Evolutionary conservation across 2,888 invertebrate species (phyloP).

Genomic region (Cephus nigrinus): DNA sequence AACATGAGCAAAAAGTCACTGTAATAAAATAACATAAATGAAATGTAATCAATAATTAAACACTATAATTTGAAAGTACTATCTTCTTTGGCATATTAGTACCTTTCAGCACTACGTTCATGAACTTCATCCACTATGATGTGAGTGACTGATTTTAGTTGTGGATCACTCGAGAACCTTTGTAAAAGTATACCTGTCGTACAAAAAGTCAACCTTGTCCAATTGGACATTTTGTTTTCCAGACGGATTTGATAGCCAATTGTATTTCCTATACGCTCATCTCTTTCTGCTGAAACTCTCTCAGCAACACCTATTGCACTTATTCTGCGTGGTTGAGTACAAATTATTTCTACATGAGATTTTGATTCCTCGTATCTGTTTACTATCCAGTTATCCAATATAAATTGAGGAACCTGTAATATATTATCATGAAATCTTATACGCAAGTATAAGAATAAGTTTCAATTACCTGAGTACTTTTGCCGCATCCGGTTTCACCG

Average conservation of each 20-base stretch:
- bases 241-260: slow-evolving; percentile 80
- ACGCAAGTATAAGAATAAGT: not conserved
- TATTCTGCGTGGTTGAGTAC: slow-evolving; percentile 91
- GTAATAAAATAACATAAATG: not conserved
- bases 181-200: slow-evolving; percentile 92
- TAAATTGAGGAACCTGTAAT: slow-evolving; percentile 86
- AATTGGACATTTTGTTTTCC: slow-evolving; percentile 80
- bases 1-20: slow-evolving; percentile 90
- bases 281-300: slow-evolving; percentile 87
- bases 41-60: not conserved
- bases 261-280: slow-evolving; percentile 81
- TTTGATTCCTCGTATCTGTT: slow-evolving; percentile 68
- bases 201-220: slow-evolving; percentile 89
- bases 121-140: slow-evolving; percentile 93
- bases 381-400: slow-evolving; percentile 86
- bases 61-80: not conserved
- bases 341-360: slow-evolving; percentile 84
- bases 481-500: slow-evolving; percentile 88
- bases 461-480: slow-evolving; percentile 76
- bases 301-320: slow-evolving; percentile 94
- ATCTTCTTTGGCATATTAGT: slow-evolving; percentile 39
- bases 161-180: slow-evolving; percentile 82
- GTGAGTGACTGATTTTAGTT: slow-evolving; percentile 83
- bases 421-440: not conserved
- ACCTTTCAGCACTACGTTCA: slow-evolving; percentile 87